Percentiles rank a stretch among this genome's conserved stretches.
These are phyloP conservation scores for Piaya cayana DNA, from an alignment of 2,113 vertebrate genomes.

Conservation along the genomic window DNA sequence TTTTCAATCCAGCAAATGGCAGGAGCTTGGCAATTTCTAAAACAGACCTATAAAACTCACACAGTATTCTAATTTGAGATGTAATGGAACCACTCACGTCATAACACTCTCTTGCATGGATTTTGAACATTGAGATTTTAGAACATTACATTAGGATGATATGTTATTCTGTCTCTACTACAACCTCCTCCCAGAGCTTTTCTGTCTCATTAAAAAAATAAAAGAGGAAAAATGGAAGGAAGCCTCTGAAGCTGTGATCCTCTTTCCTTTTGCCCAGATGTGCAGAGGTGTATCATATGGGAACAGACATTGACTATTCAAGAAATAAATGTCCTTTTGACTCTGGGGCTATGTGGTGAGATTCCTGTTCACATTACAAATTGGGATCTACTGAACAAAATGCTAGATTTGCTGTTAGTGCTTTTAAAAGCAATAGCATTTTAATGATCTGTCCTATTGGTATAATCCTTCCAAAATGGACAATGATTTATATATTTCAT, in stretches of 20 bases:
- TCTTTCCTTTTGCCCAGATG: not conserved
- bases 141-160: not conserved
- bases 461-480: conserved; percentile 73
- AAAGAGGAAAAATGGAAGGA: not conserved
- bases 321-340: conserved; percentile 34
- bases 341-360: not conserved
- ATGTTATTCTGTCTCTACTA: not conserved
- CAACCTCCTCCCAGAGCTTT: not conserved
- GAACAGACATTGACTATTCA: not conserved
- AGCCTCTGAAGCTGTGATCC: not conserved
- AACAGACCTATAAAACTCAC: not conserved
- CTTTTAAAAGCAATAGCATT: conserved; percentile 75
- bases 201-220: not conserved
- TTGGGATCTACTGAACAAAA: conserved; percentile 6
- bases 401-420: conserved; percentile 56
- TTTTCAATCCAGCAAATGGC: not conserved
- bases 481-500: conserved; percentile 80
- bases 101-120: not conserved
- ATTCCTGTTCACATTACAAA: not conserved
- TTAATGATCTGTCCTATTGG: conserved; percentile 75
- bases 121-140: not conserved
- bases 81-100: not conserved
- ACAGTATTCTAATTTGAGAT: not conserved
- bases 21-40: not conserved
- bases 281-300: not conserved